Evolutionary conservation across 2,888 invertebrate species (phyloP).

Genomic region (Magallana nippona): DNA sequence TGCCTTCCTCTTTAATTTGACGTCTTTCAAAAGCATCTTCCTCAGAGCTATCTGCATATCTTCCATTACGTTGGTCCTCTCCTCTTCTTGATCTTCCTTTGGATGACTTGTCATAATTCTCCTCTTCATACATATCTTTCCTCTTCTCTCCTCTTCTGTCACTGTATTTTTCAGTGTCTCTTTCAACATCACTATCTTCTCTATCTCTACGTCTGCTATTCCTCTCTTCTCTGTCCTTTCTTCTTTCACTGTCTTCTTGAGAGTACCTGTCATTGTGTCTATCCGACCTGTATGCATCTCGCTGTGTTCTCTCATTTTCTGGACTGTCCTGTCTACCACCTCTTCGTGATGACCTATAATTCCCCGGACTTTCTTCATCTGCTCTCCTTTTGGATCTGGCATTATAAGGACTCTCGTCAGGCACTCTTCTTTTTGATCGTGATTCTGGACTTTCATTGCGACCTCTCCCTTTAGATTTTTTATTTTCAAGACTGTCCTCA

Average conservation of each 20-base stretch:
- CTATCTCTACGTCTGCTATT: conserved; percentile 35
- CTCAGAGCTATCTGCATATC: no score
- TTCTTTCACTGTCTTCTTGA: conserved; percentile 35
- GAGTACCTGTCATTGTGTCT: conserved; percentile 34
- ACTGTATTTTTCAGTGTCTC: conserved; percentile 25
- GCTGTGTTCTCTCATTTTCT: conserved; percentile 36
- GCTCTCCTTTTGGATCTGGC: neutral
- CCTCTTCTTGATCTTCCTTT: no score
- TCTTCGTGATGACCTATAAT: conserved; percentile 21
- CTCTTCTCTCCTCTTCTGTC: conserved; percentile 28
- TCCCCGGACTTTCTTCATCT: conserved; percentile 28
- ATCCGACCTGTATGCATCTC: conserved; percentile 36
- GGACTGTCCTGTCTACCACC: neutral
- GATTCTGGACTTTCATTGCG: neutral
- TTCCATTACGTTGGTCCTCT: no score
- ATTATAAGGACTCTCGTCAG: neutral
- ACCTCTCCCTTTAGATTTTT: neutral
- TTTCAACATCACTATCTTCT: conserved; percentile 14
- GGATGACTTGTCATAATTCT: no score
- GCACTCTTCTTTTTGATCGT: neutral
- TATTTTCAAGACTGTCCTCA: neutral
- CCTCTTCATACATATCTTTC: neutral
- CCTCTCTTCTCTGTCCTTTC: conserved; percentile 36
- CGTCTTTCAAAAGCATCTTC: conserved; percentile 41
- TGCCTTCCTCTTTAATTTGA: conserved; percentile 33